Conservation (phyloP, 2,797 vertebrate genomes). For the Eidolon dupreanum region DNA sequence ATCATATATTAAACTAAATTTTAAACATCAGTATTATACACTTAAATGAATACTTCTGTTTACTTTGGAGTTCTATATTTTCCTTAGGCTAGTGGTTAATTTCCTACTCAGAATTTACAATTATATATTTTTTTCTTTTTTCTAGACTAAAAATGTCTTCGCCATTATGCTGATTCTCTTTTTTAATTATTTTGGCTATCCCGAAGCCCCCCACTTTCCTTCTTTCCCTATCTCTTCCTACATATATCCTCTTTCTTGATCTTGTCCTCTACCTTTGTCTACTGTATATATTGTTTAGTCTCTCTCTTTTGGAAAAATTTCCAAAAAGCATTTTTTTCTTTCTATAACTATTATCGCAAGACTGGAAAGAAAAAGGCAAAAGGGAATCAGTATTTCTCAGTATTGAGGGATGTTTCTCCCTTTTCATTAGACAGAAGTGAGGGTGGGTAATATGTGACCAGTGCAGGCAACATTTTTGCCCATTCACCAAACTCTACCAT, state of each 20-base stretch:
- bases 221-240: background rate
- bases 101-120: background rate
- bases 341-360: background rate
- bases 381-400: background rate
- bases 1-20: background rate
- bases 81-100: background rate
- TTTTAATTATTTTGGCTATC: background rate
- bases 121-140: background rate
- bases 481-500: background rate
- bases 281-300: background rate
- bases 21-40: background rate
- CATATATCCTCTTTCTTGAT: background rate
- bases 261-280: background rate
- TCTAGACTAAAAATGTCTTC: background rate
- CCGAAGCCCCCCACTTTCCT: background rate
- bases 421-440: background rate
- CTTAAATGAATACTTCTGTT: background rate
- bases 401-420: background rate
- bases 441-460: rapidly evolving
- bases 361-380: background rate
- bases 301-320: background rate
- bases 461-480: background rate
- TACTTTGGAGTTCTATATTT: background rate
- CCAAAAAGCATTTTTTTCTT: conserved; percentile 1
- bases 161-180: background rate